Base-by-base conservation (phyloP, 1,140 invertebrate genomes). In the Drosophila rhopaloa region DNA sequence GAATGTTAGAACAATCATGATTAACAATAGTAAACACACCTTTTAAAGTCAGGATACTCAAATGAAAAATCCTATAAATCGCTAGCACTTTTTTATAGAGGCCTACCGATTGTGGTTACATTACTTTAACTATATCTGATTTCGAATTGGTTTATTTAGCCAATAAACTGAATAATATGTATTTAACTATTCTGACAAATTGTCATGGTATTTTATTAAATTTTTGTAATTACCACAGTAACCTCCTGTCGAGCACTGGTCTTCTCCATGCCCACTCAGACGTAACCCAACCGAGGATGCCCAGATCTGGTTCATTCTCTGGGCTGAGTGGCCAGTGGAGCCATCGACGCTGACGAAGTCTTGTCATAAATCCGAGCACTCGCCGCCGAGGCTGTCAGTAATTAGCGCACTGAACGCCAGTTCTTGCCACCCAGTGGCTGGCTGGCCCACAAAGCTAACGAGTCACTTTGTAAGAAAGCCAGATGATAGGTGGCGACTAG, bases 301-400 rank as follows among this genome's bases (percentile, higher is more conserved):
- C 14, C 27, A 4, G 9, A 50, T 48, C 56, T 47, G 57, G 43
- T 38, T 40, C 24, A 43, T 55, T 54, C 65, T 35, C 32, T 32
- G 40, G 41, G 16, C 27, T 32, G 14, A 61, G 66, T 73, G 79
- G 57, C 67, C 74, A 67, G 56, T 59, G 48, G 43, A 48, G 62
- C 62, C 56, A 72, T 54, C 38, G 61, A 74, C 53, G 72, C 70
- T 77, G 79, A 78, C 61, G 74, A 78, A 67, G 79, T 58, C 74
- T 82, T 82, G 79, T 88, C 82, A 85, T 85, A 85, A 85, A 85
- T 88, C 82, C 83, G 70, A 81, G 79, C 63, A 58, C 70, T 70
- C 63, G 48, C 77, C 55, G 55, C 61, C 58, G 81, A 77, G 61
- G 62, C 76, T 85, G 76, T 79, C 81, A 79, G 81, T 83, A 83